Evolutionary conservation across 2,888 invertebrate genomes (phyloP).

Genomic region (Heliconius aoede): DNA sequence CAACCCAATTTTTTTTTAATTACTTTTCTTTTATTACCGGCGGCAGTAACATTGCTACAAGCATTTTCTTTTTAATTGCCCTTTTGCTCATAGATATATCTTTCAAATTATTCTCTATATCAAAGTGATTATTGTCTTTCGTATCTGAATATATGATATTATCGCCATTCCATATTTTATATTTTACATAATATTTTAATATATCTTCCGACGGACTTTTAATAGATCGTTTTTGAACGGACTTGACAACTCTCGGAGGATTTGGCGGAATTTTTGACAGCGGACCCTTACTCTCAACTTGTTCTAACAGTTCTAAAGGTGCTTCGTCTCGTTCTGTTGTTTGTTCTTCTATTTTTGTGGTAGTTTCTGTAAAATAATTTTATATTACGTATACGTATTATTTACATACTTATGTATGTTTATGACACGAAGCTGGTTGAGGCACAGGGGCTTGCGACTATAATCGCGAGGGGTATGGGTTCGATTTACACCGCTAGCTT

Average conservation of each 20-base stretch:
- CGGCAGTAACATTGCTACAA: neutral
- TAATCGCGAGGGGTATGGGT: too few species aligned
- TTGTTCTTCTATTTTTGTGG: conserved; percentile 21
- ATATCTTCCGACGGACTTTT: conserved; percentile 56
- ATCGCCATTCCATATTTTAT: conserved; percentile 65
- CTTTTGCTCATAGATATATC: conserved; percentile 23
- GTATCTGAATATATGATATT: conserved; percentile 29
- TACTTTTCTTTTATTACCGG: neutral
- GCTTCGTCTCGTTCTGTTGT: conserved; percentile 14
- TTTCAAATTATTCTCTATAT: conserved; percentile 38
- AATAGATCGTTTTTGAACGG: conserved; percentile 58
- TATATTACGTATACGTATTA: too few species aligned
- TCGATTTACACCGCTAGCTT: too few species aligned
- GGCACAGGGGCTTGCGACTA: too few species aligned
- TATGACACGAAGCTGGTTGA: neutral
- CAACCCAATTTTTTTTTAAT: neutral
- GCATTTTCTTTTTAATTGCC: neutral
- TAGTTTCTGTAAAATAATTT: conserved; percentile 20
- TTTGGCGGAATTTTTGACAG: conserved; percentile 45
- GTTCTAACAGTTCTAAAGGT: conserved; percentile 45
- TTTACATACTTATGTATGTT: neutral
- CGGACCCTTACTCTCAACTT: conserved; percentile 46
- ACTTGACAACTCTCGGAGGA: conserved; percentile 48
- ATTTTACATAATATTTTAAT: conserved; percentile 66
- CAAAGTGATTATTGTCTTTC: conserved; percentile 25